phyloP scores from a whole-genome alignment of 2,888 invertebrate genomes.

The Galerucella calmariensis region DNA sequence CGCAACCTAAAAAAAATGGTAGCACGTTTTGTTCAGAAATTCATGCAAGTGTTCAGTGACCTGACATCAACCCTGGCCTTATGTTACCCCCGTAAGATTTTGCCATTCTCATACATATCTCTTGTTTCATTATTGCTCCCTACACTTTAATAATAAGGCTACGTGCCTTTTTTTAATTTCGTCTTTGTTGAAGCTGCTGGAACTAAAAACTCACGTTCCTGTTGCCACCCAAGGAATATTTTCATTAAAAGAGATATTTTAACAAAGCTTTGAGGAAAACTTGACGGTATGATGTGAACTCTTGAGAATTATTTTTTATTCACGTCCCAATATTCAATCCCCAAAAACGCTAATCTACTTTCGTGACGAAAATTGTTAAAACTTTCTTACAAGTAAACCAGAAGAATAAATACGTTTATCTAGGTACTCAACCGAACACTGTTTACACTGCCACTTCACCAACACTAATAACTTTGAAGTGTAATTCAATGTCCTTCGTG shows the following conservation, averaged over 20 bases:
- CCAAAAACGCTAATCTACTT: too few relatives aligned
- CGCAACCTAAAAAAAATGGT: not conserved
- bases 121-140: constrained; percentile 3
- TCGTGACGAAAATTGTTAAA: too few relatives aligned
- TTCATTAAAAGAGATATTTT: not conserved
- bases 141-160: constrained; percentile 4
- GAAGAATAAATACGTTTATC: too few relatives aligned
- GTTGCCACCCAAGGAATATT: not conserved
- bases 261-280: not conserved
- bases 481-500: too few relatives aligned
- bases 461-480: too few relatives aligned
- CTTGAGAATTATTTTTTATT: not conserved
- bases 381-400: too few relatives aligned
- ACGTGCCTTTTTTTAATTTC: constrained; percentile 8
- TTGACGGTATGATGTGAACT: not conserved
- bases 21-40: not conserved
- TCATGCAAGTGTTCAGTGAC: not conserved
- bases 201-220: not conserved
- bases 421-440: too few relatives aligned
- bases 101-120: not conserved
- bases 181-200: not conserved
- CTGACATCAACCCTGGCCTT: not conserved
- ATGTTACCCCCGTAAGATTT: not conserved
- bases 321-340: not conserved
- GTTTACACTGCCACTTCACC: too few relatives aligned